Percentiles rank a stretch among this genome's conserved stretches.
Evolutionary conservation across 2,113 vertebrate species (phyloP).

Genomic region (Acrocephalus arundinaceus): DNA sequence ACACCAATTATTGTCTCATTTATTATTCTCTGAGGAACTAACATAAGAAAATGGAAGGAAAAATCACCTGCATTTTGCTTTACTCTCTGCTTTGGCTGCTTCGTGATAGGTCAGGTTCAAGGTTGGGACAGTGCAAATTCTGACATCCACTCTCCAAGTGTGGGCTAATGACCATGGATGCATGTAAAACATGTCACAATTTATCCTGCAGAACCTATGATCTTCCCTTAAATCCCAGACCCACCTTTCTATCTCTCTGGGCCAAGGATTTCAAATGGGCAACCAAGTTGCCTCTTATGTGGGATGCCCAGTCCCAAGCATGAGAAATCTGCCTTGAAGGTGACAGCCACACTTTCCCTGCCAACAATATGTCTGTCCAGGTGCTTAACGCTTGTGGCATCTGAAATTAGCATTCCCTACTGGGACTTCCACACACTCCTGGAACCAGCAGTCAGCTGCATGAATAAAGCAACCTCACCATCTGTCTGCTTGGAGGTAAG

Average conservation of each 20-base stretch:
- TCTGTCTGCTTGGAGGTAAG: neutral
- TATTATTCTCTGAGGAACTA: neutral
- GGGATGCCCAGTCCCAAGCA: neutral
- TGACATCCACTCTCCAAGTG: neutral
- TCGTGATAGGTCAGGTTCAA: neutral
- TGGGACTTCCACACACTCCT: neutral
- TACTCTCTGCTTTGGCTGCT: neutral
- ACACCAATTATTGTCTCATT: constrained; percentile 8
- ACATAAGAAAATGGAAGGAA: neutral
- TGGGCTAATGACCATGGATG: neutral
- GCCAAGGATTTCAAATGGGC: neutral
- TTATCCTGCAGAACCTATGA: neutral
- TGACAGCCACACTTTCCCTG: neutral
- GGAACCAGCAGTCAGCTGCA: neutral
- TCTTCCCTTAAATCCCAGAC: neutral
- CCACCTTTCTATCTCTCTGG: neutral
- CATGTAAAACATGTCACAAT: fast-evolving
- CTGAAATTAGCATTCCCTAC: neutral
- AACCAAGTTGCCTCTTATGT: neutral
- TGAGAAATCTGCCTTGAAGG: neutral
- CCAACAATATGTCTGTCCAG: neutral
- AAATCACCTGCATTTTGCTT: neutral
- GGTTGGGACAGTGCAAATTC: fast-evolving
- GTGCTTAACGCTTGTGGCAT: neutral
- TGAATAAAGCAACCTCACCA: neutral